Evolutionary conservation across 1,140 invertebrate species (phyloP).

Genomic region (Drosophila trapezifrons): DNA sequence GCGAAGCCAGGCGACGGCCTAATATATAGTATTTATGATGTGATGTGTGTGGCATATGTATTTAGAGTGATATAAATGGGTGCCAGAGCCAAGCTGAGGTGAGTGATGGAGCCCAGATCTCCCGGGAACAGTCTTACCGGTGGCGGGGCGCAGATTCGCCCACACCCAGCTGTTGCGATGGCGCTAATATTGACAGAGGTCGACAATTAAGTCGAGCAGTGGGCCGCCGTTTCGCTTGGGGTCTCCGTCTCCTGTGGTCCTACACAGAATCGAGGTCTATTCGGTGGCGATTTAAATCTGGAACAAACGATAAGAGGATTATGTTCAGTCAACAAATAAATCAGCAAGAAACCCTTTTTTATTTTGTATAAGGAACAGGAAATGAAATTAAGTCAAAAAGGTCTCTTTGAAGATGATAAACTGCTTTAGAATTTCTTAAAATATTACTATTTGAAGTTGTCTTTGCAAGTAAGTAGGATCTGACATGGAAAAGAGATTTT

Average conservation of each 20-base stretch:
- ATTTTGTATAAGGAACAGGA: neutral
- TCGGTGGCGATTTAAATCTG: constrained; percentile 39
- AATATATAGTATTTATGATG: constrained; percentile 1
- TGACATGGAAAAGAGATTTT: neutral
- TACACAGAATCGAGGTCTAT: neutral
- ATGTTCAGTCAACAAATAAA: constrained; percentile 10
- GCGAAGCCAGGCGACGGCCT: constrained; percentile 37
- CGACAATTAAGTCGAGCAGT: constrained; percentile 71
- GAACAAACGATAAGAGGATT: constrained; percentile 24
- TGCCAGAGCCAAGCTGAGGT: constrained; percentile 36
- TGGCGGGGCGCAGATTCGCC: constrained; percentile 84
- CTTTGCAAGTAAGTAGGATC: no score
- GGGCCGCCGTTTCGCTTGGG: constrained; percentile 37
- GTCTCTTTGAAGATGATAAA: neutral
- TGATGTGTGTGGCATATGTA: constrained; percentile 23
- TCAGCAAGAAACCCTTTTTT: neutral
- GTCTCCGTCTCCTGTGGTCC: neutral
- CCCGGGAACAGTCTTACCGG: constrained; percentile 75
- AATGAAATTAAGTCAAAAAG: neutral
- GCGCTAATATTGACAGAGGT: constrained; percentile 84
- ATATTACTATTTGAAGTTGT: neutral
- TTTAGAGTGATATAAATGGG: constrained; percentile 21
- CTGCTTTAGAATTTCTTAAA: neutral
- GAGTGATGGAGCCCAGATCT: constrained; percentile 14
- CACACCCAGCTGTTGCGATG: constrained; percentile 84